A percentile compares a stretch with the other conserved stretches of the same genome.
Evolutionary conservation across 2,113 vertebrate genomes (phyloP).

Genomic region (Trichomycterus rosablanca): DNA sequence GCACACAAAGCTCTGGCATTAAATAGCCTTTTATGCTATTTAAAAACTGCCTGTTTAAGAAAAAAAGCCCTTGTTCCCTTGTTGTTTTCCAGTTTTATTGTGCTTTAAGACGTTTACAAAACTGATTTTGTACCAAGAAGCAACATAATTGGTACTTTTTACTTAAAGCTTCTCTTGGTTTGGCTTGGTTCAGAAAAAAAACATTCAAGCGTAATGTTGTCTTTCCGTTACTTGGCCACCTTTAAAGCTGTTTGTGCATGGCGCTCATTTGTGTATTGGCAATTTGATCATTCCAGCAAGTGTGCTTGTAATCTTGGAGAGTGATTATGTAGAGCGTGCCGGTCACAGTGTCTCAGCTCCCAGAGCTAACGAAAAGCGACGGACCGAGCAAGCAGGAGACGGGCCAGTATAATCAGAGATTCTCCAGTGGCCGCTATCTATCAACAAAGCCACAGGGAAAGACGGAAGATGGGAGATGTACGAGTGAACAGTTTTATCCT

Average conservation of each 20-base stretch:
- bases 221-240: background rate
- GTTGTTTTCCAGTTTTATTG: no score
- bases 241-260: background rate
- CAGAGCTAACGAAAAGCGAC: conserved; percentile 67
- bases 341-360: conserved; percentile 61
- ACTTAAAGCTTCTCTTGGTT: background rate
- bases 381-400: conserved; percentile 55
- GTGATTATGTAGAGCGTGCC: conserved; percentile 62
- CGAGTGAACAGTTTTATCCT: conserved; percentile 36
- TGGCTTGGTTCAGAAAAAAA: background rate
- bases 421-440: conserved; percentile 65
- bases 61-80: no score
- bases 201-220: no score
- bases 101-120: no score
- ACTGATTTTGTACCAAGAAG: no score
- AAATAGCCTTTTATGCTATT: no score
- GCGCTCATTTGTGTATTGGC: background rate
- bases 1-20: no score
- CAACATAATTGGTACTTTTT: no score
- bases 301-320: conserved; percentile 56
- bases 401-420: conserved; percentile 67
- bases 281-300: conserved; percentile 23
- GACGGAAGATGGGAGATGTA: conserved; percentile 10
- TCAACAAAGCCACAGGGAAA: conserved; percentile 49
- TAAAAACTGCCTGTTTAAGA: no score